phyloP scores from a whole-genome alignment of 1,140 invertebrate genomes.

The Polypedilum pembai region DNA sequence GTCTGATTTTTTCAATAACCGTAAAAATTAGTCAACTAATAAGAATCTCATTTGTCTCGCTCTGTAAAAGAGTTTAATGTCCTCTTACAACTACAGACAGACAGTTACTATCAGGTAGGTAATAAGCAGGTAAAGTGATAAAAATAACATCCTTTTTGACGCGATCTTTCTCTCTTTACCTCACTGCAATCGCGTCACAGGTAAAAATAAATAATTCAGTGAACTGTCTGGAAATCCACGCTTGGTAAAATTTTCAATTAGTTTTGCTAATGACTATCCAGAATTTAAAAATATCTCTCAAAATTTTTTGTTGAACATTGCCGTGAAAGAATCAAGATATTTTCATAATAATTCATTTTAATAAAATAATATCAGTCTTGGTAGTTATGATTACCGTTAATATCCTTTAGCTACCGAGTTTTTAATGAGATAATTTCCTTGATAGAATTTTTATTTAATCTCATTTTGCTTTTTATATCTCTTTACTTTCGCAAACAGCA shows the following conservation, averaged over 20 bases:
- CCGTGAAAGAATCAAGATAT: neutral
- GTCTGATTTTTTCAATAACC: too few relatives aligned
- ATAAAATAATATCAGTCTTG: neutral
- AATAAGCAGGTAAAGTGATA: neutral
- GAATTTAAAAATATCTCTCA: neutral
- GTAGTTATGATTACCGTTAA: neutral
- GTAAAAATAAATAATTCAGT: neutral
- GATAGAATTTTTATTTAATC: neutral
- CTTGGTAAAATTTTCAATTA: neutral
- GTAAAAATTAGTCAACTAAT: too few relatives aligned
- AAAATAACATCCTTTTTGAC: neutral
- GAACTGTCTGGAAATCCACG: neutral
- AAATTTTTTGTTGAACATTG: neutral
- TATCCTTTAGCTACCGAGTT: neutral
- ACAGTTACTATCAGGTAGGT: neutral
- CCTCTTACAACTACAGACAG: too few relatives aligned
- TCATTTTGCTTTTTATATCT: too few relatives aligned
- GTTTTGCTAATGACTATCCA: neutral
- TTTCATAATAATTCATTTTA: neutral
- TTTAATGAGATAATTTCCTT: slow-evolving; percentile 8
- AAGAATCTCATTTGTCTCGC: too few relatives aligned
- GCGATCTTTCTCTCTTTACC: neutral
- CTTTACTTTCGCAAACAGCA: too few relatives aligned
- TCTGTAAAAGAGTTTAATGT: too few relatives aligned
- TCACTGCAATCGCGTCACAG: neutral